These are phyloP conservation scores for Cyanistes caeruleus DNA, from an alignment of 2,113 vertebrate species.

Conservation along the genomic window DNA sequence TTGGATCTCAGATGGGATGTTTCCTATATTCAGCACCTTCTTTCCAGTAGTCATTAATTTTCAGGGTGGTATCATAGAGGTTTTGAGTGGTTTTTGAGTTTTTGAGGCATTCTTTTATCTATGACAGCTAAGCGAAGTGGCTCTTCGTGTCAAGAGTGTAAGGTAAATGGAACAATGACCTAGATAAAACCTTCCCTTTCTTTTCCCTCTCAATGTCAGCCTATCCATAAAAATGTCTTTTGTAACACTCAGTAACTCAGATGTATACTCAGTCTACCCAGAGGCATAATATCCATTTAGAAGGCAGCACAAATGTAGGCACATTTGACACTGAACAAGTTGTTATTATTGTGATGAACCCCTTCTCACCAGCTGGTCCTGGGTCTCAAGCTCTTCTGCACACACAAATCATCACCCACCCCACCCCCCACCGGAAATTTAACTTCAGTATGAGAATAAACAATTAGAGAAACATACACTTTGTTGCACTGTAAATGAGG, in stretches of 20 bases:
- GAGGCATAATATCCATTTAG: neutral
- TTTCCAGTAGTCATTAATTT: neutral
- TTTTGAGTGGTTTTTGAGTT: neutral
- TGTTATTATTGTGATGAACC: neutral
- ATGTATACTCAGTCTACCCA: neutral
- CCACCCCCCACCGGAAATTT: neutral
- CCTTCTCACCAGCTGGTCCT: neutral
- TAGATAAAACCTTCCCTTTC: neutral
- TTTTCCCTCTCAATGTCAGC: neutral
- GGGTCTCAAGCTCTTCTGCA: neutral
- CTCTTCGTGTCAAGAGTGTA: neutral
- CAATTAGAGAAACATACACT: neutral
- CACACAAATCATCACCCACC: neutral
- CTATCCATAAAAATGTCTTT: neutral
- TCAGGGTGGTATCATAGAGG: neutral
- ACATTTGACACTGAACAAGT: neutral
- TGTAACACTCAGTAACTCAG: neutral
- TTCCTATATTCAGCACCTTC: neutral
- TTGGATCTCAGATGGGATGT: neutral
- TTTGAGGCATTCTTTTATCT: neutral
- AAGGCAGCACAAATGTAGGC: neutral
- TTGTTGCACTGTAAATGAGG: neutral
- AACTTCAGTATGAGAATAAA: neutral
- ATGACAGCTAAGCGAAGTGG: neutral
- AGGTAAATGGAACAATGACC: neutral